Base-by-base conservation (phyloP, 2,113 vertebrate genomes). In the Sceloporus undulatus region DNA sequence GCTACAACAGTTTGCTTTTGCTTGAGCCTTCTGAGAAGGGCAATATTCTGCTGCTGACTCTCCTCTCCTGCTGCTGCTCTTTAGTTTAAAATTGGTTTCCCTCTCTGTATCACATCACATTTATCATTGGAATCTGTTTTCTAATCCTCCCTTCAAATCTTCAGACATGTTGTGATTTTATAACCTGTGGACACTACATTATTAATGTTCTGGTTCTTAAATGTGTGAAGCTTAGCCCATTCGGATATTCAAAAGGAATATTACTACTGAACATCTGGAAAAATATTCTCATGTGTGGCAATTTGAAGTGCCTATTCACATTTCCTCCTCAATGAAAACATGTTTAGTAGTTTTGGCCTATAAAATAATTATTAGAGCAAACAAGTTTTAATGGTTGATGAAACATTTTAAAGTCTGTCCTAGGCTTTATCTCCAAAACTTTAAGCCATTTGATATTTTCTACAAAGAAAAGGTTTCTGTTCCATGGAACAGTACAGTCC, bases 361-460 rank as follows among this genome's bases (percentile, higher is more conserved):
- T 90, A 52, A 79, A 80, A 81, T 92, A 84, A 23, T 93, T 94
- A 92, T 71, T 92, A 73, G 78, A 93, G 88, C 90, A 94, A 90
- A 93, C 92, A 90, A 84, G 87, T 92, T 95, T 92, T 91, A 84
- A 89, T 82, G 81, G 86, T 85, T 94, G 94, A 91, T 92, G 92
- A 95, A 93, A 95, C 91, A 93, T 86, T 91, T 90, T 90, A 76
- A 95, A 95, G 94, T 6, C 75, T 92, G 85, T 59, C 86, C 86
- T 93, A 88, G 40, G 83, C 91, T 59, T 82, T 48, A 88, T 90
- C 88, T 84, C 86, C 90, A 95, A 93, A 94, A 87, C 40, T 81
- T 94, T 88, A 88, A 92, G 84, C 75, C 91, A 95, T 96, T 93
- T 94, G 59, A 94, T 93, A 85, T 95, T 86, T 92, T 95, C 90